Evolutionary conservation across 2,888 invertebrate species (phyloP).

Genomic region (Beris chalybata): DNA sequence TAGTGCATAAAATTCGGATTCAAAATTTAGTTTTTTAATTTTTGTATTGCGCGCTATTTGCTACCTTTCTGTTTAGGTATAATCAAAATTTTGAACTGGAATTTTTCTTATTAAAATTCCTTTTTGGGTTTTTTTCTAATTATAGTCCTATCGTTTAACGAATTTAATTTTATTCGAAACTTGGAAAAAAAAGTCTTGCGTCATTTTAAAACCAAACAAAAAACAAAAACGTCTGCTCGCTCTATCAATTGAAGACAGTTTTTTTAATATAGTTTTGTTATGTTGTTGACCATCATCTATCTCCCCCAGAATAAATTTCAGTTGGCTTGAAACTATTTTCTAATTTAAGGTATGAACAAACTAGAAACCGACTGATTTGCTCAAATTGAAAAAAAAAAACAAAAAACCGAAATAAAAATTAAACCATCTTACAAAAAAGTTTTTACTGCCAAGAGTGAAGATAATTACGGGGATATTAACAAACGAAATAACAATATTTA

Average conservation of each 20-base stretch:
- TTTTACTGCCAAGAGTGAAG: constrained; percentile 23
- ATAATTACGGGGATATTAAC: constrained; percentile 8
- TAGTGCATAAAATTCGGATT: constrained; percentile 4
- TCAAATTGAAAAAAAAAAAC: constrained; percentile 27
- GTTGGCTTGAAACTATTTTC: constrained; percentile 19
- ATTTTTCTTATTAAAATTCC: neutral
- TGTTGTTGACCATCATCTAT: neutral
- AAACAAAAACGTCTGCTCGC: neutral
- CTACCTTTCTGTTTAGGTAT: constrained; percentile 19
- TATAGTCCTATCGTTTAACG: neutral
- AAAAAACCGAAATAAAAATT: too few species aligned
- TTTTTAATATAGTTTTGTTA: neutral
- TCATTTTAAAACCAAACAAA: too few species aligned
- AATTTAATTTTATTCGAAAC: neutral
- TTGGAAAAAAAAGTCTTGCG: too few species aligned
- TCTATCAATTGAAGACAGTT: constrained; percentile 28
- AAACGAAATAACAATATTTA: neutral
- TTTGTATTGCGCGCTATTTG: constrained; percentile 28
- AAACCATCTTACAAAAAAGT: neutral
- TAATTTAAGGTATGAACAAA: constrained; percentile 31
- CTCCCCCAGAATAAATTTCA: constrained; percentile 17
- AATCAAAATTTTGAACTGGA: constrained; percentile 22
- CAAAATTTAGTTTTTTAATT: constrained; percentile 15
- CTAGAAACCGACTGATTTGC: constrained; percentile 27
- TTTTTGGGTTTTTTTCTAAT: neutral